Evolutionary conservation across 2,888 invertebrate genomes (phyloP), one percentile per base, ranked within the genome.

Genomic region (Brachyptera risi): DNA sequence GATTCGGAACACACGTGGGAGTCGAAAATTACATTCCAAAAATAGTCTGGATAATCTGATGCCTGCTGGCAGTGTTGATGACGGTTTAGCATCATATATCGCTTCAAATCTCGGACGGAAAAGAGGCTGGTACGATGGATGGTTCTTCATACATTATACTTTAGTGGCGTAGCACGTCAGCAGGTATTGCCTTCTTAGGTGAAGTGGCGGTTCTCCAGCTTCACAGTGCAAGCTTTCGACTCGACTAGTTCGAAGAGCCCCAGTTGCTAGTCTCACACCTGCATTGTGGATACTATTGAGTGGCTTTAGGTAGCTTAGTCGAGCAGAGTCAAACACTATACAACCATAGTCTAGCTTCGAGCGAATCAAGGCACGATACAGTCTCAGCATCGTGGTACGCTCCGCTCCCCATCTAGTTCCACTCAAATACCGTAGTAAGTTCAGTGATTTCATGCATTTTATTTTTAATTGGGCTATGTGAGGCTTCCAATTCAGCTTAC

Each of bases 221-320:
- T 40, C 40, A 40, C 40, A 40, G 7, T 40, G n/a, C 4, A 40
- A 4, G n/a, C 40, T 40, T 40, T 40, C 40, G n/a, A 40, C 40
- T 4, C 11, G 63, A 38, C 49, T 56, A 11, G 63, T 42, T 44
- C 26, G 21, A n/a, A 57, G 51, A 38, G 19, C 38, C 3, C 38
- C 38, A 15, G n/a, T 2, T 2, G 2, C 37, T 13, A 56, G 24
- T 1, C 17, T 11, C 2, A 31, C 23, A 17, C 38, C 56, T 21
- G 56, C 3, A 4, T 56, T n/a, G 24, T 37, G 56, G 23, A 40
- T 26, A 1, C 15, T 11, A 9, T 35, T 19, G 1, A 57, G 11
- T 1, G 19, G 1, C 23, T 38, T 35, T 4, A 40, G 19, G 21
- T 40, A 38, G 42, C n/a, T 24, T 1, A 13, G 21, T 3, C 1